Conservation (phyloP, 2,888 invertebrate species). For the Drosophila pegasa region DNA sequence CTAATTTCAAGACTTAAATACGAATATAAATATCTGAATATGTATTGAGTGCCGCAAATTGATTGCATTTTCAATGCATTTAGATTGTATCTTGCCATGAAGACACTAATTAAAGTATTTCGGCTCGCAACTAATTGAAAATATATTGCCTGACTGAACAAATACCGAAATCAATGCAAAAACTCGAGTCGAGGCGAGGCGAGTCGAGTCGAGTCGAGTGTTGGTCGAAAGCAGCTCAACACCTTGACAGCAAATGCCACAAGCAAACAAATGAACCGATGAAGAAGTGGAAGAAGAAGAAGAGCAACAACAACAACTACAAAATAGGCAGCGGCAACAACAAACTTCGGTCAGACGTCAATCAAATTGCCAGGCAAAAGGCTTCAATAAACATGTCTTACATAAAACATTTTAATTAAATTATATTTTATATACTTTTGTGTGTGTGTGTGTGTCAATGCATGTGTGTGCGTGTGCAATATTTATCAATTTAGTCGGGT, state of each 20-base stretch:
- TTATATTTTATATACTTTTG: slow-evolving; percentile 62
- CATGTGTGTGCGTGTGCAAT: slow-evolving; percentile 56
- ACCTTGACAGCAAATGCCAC: slow-evolving; percentile 72
- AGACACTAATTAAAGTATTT: slow-evolving; percentile 22
- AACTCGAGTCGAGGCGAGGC: slow-evolving; percentile 19
- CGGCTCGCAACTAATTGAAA: slow-evolving; percentile 47
- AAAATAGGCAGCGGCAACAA: slow-evolving; percentile 27
- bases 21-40: not conserved
- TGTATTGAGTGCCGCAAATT: slow-evolving; percentile 6
- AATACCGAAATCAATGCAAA: slow-evolving; percentile 63
- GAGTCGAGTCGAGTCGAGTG: slow-evolving; percentile 1
- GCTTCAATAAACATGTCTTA: slow-evolving; percentile 80
- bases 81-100: slow-evolving; percentile 2
- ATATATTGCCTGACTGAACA: slow-evolving; percentile 53
- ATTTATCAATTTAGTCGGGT: slow-evolving; percentile 69
- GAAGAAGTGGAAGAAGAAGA: slow-evolving; percentile 42
- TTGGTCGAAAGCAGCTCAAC: slow-evolving; percentile 53
- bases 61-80: slow-evolving; percentile 14
- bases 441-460: slow-evolving; percentile 8
- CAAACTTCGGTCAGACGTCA: slow-evolving; percentile 65
- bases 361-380: slow-evolving; percentile 69
- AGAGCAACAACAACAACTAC: slow-evolving; percentile 42
- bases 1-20: slow-evolving; percentile 11
- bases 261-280: slow-evolving; percentile 72
- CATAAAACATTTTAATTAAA: slow-evolving; percentile 80